phyloP scores from a whole-genome alignment of 2,113 vertebrate species.

The Steatornis caripensis region DNA sequence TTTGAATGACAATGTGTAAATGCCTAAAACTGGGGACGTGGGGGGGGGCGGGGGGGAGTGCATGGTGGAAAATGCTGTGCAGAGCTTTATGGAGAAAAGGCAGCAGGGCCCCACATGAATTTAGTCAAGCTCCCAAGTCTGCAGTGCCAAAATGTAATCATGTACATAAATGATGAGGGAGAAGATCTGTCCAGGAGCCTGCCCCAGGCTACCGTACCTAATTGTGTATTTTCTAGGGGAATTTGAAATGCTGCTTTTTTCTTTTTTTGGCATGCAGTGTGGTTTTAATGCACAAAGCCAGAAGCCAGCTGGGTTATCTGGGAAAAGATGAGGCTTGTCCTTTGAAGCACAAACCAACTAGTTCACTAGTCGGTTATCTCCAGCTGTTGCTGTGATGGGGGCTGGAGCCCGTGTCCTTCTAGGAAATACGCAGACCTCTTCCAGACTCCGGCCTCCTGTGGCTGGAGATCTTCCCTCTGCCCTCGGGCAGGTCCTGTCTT shows the following conservation, averaged over 20 bases:
- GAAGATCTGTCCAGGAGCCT: background rate
- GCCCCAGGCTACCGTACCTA: background rate
- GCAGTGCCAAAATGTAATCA: slow-evolving; percentile 16
- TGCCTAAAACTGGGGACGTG: background rate
- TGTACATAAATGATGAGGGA: background rate
- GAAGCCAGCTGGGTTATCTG: background rate
- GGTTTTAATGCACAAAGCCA: background rate
- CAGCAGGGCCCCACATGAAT: background rate
- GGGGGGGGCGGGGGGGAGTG: background rate
- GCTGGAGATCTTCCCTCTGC: background rate
- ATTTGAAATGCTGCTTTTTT: slow-evolving; percentile 32
- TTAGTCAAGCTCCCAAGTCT: background rate
- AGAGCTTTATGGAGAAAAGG: background rate
- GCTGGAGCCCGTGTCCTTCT: background rate
- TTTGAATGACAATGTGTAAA: background rate
- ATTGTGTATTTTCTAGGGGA: slow-evolving; percentile 23
- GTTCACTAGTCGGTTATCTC: background rate
- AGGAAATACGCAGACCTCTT: background rate
- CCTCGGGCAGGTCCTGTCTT: background rate
- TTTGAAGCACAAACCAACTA: slow-evolving; percentile 44
- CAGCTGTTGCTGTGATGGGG: background rate
- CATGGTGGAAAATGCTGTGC: background rate
- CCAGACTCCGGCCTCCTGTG: background rate
- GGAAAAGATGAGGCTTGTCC: slow-evolving; percentile 1
- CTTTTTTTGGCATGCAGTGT: background rate